phyloP scores from a whole-genome alignment of 1,140 invertebrate genomes.

The Araneus ventricosus region DNA sequence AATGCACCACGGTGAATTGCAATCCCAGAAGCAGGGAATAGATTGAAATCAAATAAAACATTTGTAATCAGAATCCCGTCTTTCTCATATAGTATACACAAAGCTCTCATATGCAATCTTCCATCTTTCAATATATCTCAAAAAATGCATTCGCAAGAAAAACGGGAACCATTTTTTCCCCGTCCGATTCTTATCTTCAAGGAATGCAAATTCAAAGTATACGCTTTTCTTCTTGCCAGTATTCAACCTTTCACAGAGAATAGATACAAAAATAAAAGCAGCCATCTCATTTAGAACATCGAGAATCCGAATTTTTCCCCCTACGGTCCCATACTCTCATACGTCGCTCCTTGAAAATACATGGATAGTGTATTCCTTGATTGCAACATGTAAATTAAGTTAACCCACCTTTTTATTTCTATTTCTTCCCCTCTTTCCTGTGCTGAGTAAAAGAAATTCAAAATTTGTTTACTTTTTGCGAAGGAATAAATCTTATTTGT shows the following conservation, averaged over 20 bases:
- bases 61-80: conserved; percentile 1
- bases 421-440: conserved; percentile 1
- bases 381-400: conserved; percentile 50
- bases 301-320: not conserved
- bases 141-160: conserved; percentile 16
- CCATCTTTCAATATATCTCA: conserved; percentile 40
- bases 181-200: conserved; percentile 17
- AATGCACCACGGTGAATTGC: not conserved
- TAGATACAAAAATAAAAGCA: not conserved
- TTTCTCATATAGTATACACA: not conserved
- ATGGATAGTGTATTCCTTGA: conserved; percentile 30
- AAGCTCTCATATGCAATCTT: not conserved
- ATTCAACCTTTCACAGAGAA: not conserved
- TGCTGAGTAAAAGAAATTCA: conserved; percentile 15
- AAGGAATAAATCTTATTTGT: conserved; percentile 40
- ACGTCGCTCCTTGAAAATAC: not conserved
- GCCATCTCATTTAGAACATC: conserved; percentile 28
- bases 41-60: conserved; percentile 34
- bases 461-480: conserved; percentile 13
- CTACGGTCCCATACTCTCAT: not conserved
- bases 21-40: not conserved
- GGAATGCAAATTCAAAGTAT: conserved; percentile 20
- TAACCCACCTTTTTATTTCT: conserved; percentile 22
- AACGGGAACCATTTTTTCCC: not conserved
- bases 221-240: not conserved